Percentiles rank a stretch among this genome's conserved stretches.
phyloP scores from a whole-genome alignment of 2,797 vertebrate genomes.

The Glyptemys insculpta region DNA sequence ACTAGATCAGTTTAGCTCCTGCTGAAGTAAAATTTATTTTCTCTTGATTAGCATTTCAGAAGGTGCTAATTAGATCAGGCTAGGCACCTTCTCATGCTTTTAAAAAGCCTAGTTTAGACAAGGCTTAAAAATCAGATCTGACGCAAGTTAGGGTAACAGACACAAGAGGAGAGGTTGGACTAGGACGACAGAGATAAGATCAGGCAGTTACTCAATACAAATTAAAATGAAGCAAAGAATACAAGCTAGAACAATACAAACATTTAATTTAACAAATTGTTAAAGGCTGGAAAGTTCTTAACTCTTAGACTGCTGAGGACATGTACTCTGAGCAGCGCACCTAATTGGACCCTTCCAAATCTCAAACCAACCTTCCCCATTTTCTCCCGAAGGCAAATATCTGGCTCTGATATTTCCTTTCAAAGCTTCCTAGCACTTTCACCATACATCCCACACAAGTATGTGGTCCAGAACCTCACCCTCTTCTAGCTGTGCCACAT shows the following conservation, averaged over 20 bases:
- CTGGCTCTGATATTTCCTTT: neutral
- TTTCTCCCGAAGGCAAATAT: neutral
- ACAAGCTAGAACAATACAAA: neutral
- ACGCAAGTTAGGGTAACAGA: slow-evolving; percentile 47
- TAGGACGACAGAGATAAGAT: neutral
- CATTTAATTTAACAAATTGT: slow-evolving; percentile 23
- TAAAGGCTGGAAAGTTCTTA: neutral
- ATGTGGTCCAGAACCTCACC: neutral
- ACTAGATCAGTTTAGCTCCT: neutral
- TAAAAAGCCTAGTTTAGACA: neutral
- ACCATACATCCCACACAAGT: too few relatives aligned
- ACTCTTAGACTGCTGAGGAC: neutral
- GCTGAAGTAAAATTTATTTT: neutral
- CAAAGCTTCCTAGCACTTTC: neutral
- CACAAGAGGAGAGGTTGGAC: slow-evolving; percentile 7
- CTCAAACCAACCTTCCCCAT: neutral
- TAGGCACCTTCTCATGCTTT: neutral
- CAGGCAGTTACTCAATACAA: slow-evolving; percentile 51
- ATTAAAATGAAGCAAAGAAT: slow-evolving; percentile 40
- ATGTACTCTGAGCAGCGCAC: slow-evolving; percentile 34
- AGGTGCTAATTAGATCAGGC: neutral
- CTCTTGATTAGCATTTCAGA: slow-evolving; percentile 1
- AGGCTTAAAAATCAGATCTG: neutral
- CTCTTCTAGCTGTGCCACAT: neutral
- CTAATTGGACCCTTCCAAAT: neutral